Conservation (phyloP, 1,140 invertebrate species). For the Cydia fagiglandana region DNA sequence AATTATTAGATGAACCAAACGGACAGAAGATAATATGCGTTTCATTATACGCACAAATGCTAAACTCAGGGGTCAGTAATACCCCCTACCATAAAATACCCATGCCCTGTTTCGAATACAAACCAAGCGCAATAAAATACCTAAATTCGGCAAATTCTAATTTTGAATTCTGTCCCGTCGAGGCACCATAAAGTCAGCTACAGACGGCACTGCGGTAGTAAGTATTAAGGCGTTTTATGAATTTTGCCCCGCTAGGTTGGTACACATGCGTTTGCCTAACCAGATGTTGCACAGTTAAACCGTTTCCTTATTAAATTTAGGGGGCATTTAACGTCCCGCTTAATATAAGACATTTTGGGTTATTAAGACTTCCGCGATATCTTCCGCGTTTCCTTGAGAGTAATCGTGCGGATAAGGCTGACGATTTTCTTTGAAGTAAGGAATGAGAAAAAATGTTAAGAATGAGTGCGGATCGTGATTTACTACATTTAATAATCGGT, state of each 20-base stretch:
- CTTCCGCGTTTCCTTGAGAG: constrained; percentile 28
- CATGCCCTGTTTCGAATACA: constrained; percentile 23
- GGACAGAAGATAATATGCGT: neutral
- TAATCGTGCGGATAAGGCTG: constrained; percentile 11
- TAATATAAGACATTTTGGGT: constrained; percentile 30
- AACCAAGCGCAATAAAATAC: constrained; percentile 23
- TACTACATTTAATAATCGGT: neutral
- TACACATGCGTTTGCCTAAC: constrained; percentile 28
- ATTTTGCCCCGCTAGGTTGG: constrained; percentile 34
- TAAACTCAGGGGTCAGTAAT: constrained; percentile 24
- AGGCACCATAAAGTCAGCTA: constrained; percentile 31
- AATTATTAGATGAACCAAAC: neutral
- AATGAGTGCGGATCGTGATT: neutral
- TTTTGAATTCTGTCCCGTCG: constrained; percentile 29
- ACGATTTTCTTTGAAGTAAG: constrained; percentile 5
- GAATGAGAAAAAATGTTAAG: neutral
- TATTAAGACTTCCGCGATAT: constrained; percentile 27
- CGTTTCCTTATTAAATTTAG: constrained; percentile 40
- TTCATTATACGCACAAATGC: neutral
- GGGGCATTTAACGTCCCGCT: constrained; percentile 34
- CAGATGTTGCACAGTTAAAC: constrained; percentile 37
- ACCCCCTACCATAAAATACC: constrained; percentile 22
- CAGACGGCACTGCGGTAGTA: constrained; percentile 34
- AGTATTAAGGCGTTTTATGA: constrained; percentile 40
- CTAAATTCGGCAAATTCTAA: constrained; percentile 30